phyloP scores from a whole-genome alignment of 2,113 vertebrate genomes.

The Setophaga kirtlandii region DNA sequence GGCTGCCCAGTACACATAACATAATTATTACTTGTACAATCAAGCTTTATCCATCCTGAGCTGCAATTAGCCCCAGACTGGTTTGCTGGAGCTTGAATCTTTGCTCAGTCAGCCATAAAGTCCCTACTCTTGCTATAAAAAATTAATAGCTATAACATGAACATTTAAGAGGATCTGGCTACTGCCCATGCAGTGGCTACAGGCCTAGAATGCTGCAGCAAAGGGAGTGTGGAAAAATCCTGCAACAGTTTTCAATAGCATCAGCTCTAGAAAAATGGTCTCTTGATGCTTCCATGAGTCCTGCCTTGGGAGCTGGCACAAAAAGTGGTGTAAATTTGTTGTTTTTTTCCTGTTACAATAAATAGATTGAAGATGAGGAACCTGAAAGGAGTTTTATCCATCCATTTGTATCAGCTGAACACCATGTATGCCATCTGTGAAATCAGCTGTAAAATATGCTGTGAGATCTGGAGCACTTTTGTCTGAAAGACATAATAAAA shows the following conservation, averaged over 20 bases:
- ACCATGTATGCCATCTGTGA: not conserved
- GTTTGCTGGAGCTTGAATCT: slow-evolving; percentile 22
- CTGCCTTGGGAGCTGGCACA: not conserved
- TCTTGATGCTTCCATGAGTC: not conserved
- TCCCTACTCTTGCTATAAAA: slow-evolving; percentile 16
- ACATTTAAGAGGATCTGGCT: slow-evolving; percentile 52
- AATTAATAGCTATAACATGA: slow-evolving; percentile 51
- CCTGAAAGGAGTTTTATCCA: not conserved
- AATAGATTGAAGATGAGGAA: not conserved
- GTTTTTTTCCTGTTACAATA: not conserved
- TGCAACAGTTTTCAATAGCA: not conserved
- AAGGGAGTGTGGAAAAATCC: not conserved
- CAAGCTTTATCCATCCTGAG: slow-evolving; percentile 3
- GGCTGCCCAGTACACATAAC: not conserved
- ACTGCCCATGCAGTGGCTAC: not conserved
- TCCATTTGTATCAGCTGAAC: not conserved
- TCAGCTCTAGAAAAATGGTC: not conserved
- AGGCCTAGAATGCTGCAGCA: not conserved
- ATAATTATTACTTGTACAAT: slow-evolving; percentile 31
- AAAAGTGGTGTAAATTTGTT: not conserved
- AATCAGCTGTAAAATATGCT: not conserved
- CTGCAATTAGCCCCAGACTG: slow-evolving; percentile 18
- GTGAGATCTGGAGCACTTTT: not conserved
- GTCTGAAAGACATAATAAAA: not conserved
- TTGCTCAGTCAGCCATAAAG: slow-evolving; percentile 52